These are phyloP conservation scores for Hippoglossus stenolepis DNA, from an alignment of 2,113 vertebrate species.

Conservation along the genomic window DNA sequence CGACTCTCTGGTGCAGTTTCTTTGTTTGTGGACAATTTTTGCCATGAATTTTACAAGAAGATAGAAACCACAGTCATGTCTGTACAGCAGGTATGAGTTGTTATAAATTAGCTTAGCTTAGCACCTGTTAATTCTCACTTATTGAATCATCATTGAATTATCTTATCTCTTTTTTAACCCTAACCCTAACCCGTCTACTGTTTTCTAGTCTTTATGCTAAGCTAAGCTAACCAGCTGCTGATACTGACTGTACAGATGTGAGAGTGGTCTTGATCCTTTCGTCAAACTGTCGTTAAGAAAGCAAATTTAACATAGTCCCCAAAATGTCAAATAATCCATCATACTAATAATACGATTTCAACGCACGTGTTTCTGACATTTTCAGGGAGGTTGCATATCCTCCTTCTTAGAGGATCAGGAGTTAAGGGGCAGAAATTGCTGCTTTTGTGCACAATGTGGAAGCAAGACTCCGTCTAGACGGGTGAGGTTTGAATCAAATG, in stretches of 20 bases:
- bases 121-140: too few species aligned
- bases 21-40: not conserved
- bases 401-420: conserved; percentile 73
- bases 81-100: not conserved
- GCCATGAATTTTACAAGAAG: not conserved
- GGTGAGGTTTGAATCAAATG: conserved; percentile 45
- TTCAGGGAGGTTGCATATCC: conserved; percentile 71
- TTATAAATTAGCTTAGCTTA: too few species aligned
- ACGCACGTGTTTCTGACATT: not conserved
- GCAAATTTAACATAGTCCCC: not conserved
- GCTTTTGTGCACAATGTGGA: conserved; percentile 70
- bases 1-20: conserved; percentile 69
- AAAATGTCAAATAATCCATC: not conserved
- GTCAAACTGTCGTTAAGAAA: not conserved
- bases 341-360: too few species aligned
- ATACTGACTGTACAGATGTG: too few species aligned
- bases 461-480: conserved; percentile 61
- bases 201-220: too few species aligned
- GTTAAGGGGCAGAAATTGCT: conserved; percentile 53
- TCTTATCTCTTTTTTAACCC: too few species aligned
- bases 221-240: too few species aligned
- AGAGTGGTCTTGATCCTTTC: not conserved
- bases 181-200: too few species aligned
- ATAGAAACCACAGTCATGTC: not conserved
- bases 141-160: too few species aligned